These are phyloP conservation scores for Pangasianodon gigas DNA, from an alignment of 2,113 vertebrate genomes.

Conservation along the genomic window DNA sequence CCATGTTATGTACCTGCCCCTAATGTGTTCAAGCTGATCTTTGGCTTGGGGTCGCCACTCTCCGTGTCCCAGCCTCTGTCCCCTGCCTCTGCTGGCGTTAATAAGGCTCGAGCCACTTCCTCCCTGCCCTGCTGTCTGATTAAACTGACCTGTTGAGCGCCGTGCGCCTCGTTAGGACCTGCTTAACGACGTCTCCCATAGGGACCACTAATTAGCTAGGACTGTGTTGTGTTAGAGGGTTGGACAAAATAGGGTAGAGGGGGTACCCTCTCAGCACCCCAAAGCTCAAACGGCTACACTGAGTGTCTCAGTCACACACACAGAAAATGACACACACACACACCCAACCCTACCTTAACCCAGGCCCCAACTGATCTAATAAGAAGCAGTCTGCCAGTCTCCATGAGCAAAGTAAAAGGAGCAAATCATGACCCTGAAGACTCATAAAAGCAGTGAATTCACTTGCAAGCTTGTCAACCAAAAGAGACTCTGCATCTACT, in stretches of 20 bases:
- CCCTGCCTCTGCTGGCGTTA: constrained; percentile 74
- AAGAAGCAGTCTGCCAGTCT: constrained; percentile 67
- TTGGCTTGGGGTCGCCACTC: constrained; percentile 60
- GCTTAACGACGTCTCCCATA: constrained; percentile 79
- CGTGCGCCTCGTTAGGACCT: constrained; percentile 76
- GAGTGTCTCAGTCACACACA: constrained; percentile 48
- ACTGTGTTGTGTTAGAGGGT: constrained; percentile 78
- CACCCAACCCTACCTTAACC: constrained; percentile 48
- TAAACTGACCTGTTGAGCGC: constrained; percentile 78
- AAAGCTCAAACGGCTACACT: constrained; percentile 60
- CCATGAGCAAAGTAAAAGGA: constrained; percentile 56
- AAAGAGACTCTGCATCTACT: background rate
- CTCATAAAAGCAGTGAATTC: constrained; percentile 65
- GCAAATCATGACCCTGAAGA: constrained; percentile 59
- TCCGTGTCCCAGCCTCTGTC: constrained; percentile 64
- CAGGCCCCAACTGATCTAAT: constrained; percentile 64
- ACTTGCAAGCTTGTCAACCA: constrained; percentile 59
- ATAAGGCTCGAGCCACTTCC: constrained; percentile 82
- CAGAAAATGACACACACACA: constrained; percentile 38
- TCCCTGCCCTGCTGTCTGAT: constrained; percentile 79
- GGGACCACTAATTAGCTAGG: constrained; percentile 81
- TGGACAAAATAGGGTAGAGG: constrained; percentile 68
- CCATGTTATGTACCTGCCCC: constrained; percentile 60
- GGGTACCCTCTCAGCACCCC: constrained; percentile 63
- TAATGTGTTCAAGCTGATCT: constrained; percentile 79